These are phyloP conservation scores for Sialia sialis DNA, from an alignment of 2,113 vertebrate genomes.

Conservation along the genomic window DNA sequence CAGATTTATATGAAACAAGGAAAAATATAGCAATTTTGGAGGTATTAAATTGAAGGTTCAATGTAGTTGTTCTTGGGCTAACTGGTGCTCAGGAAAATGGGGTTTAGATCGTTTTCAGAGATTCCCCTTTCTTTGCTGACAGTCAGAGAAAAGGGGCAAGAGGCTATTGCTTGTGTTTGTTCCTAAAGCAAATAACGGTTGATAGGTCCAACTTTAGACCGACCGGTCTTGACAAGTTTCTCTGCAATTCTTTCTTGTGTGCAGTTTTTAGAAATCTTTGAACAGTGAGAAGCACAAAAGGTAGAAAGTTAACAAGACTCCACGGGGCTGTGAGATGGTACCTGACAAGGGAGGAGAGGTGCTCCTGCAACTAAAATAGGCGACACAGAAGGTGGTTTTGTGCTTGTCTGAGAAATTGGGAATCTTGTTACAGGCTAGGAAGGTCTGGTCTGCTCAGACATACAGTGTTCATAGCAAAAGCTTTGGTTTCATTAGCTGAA, in stretches of 20 bases:
- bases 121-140: neutral
- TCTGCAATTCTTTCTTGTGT: neutral
- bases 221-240: constrained; percentile 11
- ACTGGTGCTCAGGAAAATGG: neutral
- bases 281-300: constrained; percentile 29
- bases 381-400: neutral
- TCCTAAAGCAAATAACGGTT: constrained; percentile 13
- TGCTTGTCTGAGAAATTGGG: neutral
- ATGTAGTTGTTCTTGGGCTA: neutral
- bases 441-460: neutral
- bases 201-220: constrained; percentile 32
- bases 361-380: neutral
- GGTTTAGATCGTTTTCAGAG: neutral
- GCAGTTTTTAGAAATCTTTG: constrained; percentile 47
- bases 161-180: constrained; percentile 1
- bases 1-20: neutral
- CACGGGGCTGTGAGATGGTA: constrained; percentile 6
- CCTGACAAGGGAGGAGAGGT: constrained; percentile 39
- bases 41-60: neutral
- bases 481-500: neutral
- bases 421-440: constrained; percentile 13
- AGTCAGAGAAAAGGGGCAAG: neutral
- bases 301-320: constrained; percentile 55
- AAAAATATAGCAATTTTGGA: neutral
- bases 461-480: neutral